A percentile compares a stretch with the other conserved stretches of the same genome.
These are phyloP conservation scores for Xyrichtys novacula DNA, from an alignment of 2,797 vertebrate genomes.

Conservation along the genomic window DNA sequence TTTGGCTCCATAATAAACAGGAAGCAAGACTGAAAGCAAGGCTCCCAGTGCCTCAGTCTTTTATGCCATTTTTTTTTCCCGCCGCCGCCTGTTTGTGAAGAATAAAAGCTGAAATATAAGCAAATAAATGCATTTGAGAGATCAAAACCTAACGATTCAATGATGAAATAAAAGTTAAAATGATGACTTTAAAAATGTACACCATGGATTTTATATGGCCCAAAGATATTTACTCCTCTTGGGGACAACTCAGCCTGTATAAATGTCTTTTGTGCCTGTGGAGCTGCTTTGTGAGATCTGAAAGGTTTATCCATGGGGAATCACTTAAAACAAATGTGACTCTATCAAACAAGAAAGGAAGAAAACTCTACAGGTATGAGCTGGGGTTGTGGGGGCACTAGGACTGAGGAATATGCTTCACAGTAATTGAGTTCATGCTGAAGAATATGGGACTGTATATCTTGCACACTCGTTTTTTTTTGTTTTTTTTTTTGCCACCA, in stretches of 20 bases:
- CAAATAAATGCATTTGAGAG: background rate
- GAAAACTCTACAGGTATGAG: no score
- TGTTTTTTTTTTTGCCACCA: no score
- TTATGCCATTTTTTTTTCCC: background rate
- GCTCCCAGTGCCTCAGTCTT: slow-evolving; percentile 26
- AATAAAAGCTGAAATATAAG: background rate
- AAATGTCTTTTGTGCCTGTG: background rate
- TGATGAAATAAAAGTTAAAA: background rate
- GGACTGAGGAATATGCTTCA: no score
- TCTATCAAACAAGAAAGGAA: no score
- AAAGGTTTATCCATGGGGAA: no score
- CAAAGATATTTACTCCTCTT: background rate
- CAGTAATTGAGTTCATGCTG: no score
- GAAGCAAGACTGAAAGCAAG: slow-evolving; percentile 33
- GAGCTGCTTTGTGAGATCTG: background rate
- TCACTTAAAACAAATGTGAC: no score
- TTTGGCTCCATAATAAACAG: slow-evolving; percentile 66
- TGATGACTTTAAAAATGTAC: background rate
- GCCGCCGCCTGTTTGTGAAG: background rate
- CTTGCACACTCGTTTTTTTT: no score
- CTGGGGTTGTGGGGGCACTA: no score
- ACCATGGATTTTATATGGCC: background rate
- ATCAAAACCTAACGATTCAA: background rate
- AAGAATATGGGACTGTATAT: no score
- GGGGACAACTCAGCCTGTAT: background rate